A percentile compares a stretch with the other conserved stretches of the same genome.
These are phyloP conservation scores for Thripadectes ignobilis DNA, from an alignment of 2,797 vertebrate genomes.

Conservation along the genomic window DNA sequence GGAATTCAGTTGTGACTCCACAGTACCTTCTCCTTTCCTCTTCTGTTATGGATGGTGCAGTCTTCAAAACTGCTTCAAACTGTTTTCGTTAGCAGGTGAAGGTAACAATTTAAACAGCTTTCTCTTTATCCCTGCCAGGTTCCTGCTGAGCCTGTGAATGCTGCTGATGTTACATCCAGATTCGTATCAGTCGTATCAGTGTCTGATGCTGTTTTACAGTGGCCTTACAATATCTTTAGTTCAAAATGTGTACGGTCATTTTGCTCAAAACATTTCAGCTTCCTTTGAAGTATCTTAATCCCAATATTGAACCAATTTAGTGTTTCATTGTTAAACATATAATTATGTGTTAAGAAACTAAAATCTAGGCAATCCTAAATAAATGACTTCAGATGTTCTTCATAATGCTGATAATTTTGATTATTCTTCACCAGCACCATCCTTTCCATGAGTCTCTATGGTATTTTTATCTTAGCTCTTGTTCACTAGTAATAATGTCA, in stretches of 20 bases:
- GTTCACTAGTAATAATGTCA: too few relatives aligned
- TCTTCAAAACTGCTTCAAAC: neutral
- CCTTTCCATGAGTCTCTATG: neutral
- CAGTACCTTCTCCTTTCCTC: neutral
- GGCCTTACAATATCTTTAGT: neutral
- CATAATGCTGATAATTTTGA: neutral
- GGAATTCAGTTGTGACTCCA: neutral
- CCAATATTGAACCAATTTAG: neutral
- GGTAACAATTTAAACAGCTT: neutral
- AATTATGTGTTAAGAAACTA: neutral
- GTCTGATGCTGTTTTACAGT: neutral
- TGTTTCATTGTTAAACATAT: neutral
- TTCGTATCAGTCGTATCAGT: neutral
- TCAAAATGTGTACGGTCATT: neutral
- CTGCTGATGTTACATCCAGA: fast-evolving
- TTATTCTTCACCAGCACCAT: neutral
- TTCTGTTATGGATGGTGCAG: neutral
- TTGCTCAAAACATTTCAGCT: neutral
- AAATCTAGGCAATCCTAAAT: neutral
- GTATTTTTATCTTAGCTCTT: too few relatives aligned
- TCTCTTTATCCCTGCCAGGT: neutral
- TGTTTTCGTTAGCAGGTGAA: neutral
- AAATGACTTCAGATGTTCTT: neutral
- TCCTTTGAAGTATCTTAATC: neutral
- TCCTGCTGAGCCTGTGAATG: neutral